Conservation (phyloP, 1,140 invertebrate species). For the Wiebesia pumilae region DNA sequence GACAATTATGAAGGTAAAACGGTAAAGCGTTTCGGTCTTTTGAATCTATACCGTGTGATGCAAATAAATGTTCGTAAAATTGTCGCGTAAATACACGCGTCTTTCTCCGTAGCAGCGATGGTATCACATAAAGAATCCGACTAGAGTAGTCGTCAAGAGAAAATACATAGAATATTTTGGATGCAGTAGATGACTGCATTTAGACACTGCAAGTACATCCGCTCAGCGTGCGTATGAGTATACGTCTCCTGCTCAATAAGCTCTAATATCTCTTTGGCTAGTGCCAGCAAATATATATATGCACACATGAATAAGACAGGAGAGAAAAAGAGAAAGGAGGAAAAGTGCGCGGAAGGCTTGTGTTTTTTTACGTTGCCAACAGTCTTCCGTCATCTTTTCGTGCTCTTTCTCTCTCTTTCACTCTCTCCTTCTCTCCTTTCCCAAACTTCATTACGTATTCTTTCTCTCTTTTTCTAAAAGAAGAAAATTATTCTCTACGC, state of each 20-base stretch:
- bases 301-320: neutral
- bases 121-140: neutral
- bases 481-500: neutral
- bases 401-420: neutral
- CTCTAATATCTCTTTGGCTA: neutral
- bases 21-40: too few species aligned
- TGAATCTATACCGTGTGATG: too few species aligned
- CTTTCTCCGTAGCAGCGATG: neutral
- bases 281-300: neutral
- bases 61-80: neutral
- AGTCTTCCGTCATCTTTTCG: neutral
- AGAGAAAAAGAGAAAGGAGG: neutral
- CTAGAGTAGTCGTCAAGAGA: neutral
- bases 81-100: neutral
- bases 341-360: neutral
- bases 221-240: neutral
- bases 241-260: neutral
- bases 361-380: neutral
- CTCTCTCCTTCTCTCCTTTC: neutral
- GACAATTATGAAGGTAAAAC: too few species aligned
- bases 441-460: neutral
- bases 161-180: neutral
- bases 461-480: neutral
- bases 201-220: neutral
- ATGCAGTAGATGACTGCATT: neutral